Evolutionary conservation across 2,113 vertebrate genomes (phyloP).

Genomic region (Gambusia affinis): DNA sequence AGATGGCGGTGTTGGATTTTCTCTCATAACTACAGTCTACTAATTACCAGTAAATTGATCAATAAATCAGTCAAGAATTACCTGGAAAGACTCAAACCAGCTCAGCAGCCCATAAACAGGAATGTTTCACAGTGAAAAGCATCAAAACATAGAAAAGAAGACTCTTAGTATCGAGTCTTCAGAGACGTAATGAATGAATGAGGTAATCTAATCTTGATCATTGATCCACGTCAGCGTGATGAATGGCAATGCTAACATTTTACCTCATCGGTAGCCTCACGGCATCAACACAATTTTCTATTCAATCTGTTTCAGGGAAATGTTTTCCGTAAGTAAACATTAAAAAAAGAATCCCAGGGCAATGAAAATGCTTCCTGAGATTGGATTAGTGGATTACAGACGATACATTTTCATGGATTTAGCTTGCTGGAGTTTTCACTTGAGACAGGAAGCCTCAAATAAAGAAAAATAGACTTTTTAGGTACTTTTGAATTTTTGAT

Average conservation of each 20-base stretch:
- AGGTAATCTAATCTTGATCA: background rate
- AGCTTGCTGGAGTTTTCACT: background rate
- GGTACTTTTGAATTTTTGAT: background rate
- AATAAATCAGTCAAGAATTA: background rate
- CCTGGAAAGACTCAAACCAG: background rate
- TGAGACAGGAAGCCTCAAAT: conserved; percentile 24
- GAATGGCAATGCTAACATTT: conserved; percentile 29
- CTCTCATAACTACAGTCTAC: background rate
- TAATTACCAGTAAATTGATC: background rate
- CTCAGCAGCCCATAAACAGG: background rate
- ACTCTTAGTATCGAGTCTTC: background rate
- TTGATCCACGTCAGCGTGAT: conserved; percentile 21
- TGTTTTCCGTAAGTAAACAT: conserved; percentile 25
- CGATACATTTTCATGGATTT: conserved; percentile 61
- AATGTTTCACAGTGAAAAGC: background rate
- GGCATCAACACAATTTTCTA: conserved; percentile 21
- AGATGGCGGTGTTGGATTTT: conserved; percentile 26
- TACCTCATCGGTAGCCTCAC: background rate
- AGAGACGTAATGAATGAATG: background rate
- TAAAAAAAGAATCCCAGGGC: background rate
- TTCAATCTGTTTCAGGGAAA: conserved; percentile 19
- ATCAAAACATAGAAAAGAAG: background rate
- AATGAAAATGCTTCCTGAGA: conserved; percentile 7
- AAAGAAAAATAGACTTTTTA: background rate
- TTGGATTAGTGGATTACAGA: conserved; percentile 31